These are phyloP conservation scores for Lerema accius DNA, from an alignment of 1,140 invertebrate genomes.

Conservation along the genomic window DNA sequence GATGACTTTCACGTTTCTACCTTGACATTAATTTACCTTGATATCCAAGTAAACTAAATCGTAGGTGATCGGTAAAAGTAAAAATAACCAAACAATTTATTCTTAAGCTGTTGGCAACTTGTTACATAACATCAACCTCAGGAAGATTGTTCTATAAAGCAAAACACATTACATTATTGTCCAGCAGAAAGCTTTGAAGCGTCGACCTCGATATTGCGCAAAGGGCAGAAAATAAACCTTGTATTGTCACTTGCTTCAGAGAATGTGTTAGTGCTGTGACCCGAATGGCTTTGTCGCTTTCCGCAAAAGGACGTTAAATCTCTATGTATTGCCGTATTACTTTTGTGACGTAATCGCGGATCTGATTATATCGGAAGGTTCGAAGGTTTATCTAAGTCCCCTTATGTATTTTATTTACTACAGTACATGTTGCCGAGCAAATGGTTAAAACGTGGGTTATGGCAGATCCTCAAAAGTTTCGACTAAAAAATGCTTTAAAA, in stretches of 20 bases:
- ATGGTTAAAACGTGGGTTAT: too few species aligned
- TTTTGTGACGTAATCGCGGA: slow-evolving; percentile 12
- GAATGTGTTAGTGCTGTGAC: slow-evolving; percentile 28
- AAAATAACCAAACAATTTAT: too few species aligned
- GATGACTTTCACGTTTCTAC: too few species aligned
- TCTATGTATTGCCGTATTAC: slow-evolving; percentile 16
- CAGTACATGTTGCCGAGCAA: too few species aligned
- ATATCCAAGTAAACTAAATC: too few species aligned
- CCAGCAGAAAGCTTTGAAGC: slow-evolving; percentile 21
- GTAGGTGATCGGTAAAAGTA: too few species aligned
- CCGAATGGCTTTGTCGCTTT: slow-evolving; percentile 24
- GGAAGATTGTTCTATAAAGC: neutral
- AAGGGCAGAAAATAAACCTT: slow-evolving; percentile 25
- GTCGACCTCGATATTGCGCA: slow-evolving; percentile 18
- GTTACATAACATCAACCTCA: neutral
- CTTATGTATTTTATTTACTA: too few species aligned
- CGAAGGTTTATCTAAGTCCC: too few species aligned
- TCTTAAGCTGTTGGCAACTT: too few species aligned
- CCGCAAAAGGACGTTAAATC: slow-evolving; percentile 29
- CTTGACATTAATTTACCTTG: too few species aligned
- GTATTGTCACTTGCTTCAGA: slow-evolving; percentile 29
- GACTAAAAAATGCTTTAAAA: too few species aligned
- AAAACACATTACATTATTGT: slow-evolving; percentile 14
- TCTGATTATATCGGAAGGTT: neutral
- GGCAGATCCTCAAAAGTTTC: too few species aligned